These are phyloP conservation scores for Galerucella pusilla DNA, from an alignment of 2,888 invertebrate species.

Conservation along the genomic window DNA sequence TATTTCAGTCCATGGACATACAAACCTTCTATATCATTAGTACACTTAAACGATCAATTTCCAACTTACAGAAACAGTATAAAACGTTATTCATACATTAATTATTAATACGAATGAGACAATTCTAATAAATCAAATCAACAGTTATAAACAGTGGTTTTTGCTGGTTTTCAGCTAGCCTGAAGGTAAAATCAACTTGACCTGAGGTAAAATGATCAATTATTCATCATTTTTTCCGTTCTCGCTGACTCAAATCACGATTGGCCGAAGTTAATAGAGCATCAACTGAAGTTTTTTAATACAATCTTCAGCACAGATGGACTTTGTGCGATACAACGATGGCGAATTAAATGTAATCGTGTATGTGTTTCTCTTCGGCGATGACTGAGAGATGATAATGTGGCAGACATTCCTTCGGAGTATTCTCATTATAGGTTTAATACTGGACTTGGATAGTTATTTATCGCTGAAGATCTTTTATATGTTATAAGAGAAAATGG, in stretches of 20 bases:
- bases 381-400: not conserved
- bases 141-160: slow-evolving; percentile 15
- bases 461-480: not conserved
- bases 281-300: slow-evolving; percentile 19
- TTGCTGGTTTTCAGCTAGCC: slow-evolving; percentile 1
- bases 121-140: slow-evolving; percentile 10
- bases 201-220: slow-evolving; percentile 1
- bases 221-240: slow-evolving; percentile 27
- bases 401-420: not conserved
- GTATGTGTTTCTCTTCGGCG: not conserved
- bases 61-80: not conserved
- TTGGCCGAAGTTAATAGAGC: slow-evolving; percentile 30
- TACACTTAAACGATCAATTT: not conserved
- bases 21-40: not conserved
- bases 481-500: too few species aligned
- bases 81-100: not conserved
- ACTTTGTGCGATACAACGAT: not conserved
- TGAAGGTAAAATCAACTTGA: slow-evolving; percentile 16
- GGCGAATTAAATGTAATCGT: not conserved
- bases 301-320: slow-evolving; percentile 4
- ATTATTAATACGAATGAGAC: not conserved
- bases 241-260: slow-evolving; percentile 10
- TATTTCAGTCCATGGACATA: too few species aligned
- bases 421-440: not conserved
- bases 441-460: not conserved